phyloP scores from a whole-genome alignment of 2,888 invertebrate species.

The Graphium colonna region DNA sequence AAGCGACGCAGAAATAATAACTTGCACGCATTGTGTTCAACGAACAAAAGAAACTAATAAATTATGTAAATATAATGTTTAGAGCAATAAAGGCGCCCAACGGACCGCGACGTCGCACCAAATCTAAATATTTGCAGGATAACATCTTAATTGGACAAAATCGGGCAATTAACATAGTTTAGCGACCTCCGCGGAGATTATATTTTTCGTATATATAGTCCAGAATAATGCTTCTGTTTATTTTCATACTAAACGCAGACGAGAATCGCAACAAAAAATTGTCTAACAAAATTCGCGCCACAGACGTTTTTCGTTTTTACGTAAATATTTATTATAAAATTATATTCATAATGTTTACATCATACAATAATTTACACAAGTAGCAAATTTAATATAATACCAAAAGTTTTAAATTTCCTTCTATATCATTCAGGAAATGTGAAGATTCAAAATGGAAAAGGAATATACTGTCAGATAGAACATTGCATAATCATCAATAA shows the following conservation, averaged over 20 bases:
- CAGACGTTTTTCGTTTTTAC: no score
- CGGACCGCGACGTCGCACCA: slow-evolving; percentile 15
- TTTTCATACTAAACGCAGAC: background rate
- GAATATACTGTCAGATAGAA: no score
- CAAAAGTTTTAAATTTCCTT: no score
- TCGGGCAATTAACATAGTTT: slow-evolving; percentile 9
- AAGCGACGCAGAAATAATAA: slow-evolving; percentile 2
- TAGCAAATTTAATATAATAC: no score
- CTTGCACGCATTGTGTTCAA: background rate
- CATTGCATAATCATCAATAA: no score
- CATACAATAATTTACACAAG: no score
- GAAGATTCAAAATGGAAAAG: no score
- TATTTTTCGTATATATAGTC: no score
- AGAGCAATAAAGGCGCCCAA: background rate
- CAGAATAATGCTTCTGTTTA: background rate
- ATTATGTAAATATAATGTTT: slow-evolving; percentile 5
- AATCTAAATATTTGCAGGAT: slow-evolving; percentile 10
- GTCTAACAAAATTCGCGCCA: background rate
- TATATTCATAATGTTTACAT: no score
- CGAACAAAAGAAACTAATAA: background rate
- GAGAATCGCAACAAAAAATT: no score
- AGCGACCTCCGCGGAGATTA: slow-evolving; percentile 1
- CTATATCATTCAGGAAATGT: no score
- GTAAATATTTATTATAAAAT: no score
- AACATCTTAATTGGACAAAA: slow-evolving; percentile 14